phyloP scores from a whole-genome alignment of 1,140 invertebrate genomes.

The Drosophila murphyi region DNA sequence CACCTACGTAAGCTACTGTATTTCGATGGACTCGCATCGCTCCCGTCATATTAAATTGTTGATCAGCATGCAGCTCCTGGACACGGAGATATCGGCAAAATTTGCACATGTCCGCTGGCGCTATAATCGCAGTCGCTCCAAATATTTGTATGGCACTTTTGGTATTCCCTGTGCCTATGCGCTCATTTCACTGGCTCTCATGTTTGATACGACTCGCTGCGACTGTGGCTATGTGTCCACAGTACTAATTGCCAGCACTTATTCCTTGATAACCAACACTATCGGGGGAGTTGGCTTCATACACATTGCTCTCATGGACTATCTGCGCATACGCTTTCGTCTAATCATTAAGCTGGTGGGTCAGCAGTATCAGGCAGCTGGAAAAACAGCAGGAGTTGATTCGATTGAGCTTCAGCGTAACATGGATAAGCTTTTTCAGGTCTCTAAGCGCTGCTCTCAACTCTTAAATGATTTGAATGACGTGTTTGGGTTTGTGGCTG shows the following conservation, averaged over 20 bases:
- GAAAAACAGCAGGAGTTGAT: not conserved
- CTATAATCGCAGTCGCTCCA: conserved; percentile 55
- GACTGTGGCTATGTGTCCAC: conserved; percentile 60
- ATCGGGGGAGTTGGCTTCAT: conserved; percentile 59
- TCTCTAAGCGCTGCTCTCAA: conserved; percentile 48
- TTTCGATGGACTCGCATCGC: conserved; percentile 46
- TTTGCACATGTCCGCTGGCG: conserved; percentile 66
- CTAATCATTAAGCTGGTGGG: conserved; percentile 53
- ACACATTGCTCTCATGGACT: conserved; percentile 68
- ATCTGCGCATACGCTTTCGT: conserved; percentile 65
- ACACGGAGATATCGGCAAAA: conserved; percentile 33
- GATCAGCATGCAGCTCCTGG: conserved; percentile 51
- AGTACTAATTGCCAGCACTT: conserved; percentile 52
- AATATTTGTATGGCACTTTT: conserved; percentile 59
- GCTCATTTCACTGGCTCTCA: conserved; percentile 43
- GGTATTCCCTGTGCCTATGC: conserved; percentile 38
- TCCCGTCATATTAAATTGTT: conserved; percentile 41
- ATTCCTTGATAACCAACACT: conserved; percentile 54
- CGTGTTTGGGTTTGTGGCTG: conserved; percentile 54
- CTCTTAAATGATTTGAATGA: conserved; percentile 56
- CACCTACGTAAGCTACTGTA: conserved; percentile 52
- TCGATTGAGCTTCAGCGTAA: conserved; percentile 3
- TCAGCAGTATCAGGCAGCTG: conserved; percentile 26
- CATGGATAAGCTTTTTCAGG: conserved; percentile 46
- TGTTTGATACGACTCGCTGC: conserved; percentile 59